Base-by-base conservation (phyloP, 2,888 invertebrate genomes). In the Pristionchus arcanus region DNA sequence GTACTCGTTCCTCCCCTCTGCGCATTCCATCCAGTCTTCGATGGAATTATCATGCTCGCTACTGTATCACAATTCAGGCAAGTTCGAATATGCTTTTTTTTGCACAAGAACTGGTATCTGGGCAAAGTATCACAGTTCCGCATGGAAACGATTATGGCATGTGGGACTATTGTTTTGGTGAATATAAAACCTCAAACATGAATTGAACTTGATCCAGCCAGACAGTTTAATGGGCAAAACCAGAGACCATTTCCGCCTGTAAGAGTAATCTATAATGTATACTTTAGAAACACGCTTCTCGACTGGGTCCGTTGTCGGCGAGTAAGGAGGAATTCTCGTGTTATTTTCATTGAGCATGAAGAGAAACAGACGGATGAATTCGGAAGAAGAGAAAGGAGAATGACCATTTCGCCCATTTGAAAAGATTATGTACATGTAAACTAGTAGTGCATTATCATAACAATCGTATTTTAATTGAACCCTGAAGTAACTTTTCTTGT, bases 31-130 rank as follows among this genome's bases (percentile, higher is more conserved):
- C 74, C 74, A 37, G 74, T 77, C 4, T 13, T 77, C 42, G 74
- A 77, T 42, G 34, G 37, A 25, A 21, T 77, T 25, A 77, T 77
- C 74, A 77, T 77, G 74, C 74, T 77, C 25, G 25, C 74, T 25
- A 77, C 74, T 16, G 74, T 77, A 11, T 37, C 74, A 13, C 74
- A 77, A 25, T 77, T 77, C 42, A 37, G 74, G 74, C 37, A 16
- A 31, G 31, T 25, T 15, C 3, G 25, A 11, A 19, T 9, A 9
- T 0, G 5, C 42, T 49, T 1, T 49, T 49, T 9, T 49, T 49
- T n/a, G n/a, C n/a, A n/a, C 42, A 11, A 42, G 42, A 42, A 42
- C 42, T 5, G 3, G 42, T 49, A 49, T 42, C 42, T 9, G 3
- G 42, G 42, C 42, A 49, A 49, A 9, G 13, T 49, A 49, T 49